Conservation (phyloP, 2,797 vertebrate genomes). For the Iguana delicatissima region DNA sequence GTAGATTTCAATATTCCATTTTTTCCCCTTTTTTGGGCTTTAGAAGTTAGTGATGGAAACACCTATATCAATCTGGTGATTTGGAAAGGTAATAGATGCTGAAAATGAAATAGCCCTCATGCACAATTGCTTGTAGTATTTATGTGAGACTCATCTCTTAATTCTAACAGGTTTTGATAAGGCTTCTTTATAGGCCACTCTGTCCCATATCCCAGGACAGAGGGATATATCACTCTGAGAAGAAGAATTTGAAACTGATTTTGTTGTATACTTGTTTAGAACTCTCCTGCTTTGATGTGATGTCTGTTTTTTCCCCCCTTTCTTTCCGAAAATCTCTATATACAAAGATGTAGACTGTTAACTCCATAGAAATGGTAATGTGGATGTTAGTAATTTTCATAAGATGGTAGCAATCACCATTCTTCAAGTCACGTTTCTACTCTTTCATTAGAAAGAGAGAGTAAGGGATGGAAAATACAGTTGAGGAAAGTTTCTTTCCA, state of each 20-base stretch:
- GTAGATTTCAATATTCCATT: not conserved
- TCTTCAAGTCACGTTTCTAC: slow-evolving; percentile 4
- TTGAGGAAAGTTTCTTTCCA: not conserved
- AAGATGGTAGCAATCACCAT: not conserved
- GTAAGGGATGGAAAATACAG: slow-evolving; percentile 9
- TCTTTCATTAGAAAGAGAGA: not conserved
- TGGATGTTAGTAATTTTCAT: not conserved
- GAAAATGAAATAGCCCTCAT: not conserved
- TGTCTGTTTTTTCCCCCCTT: too few species aligned
- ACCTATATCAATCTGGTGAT: not conserved
- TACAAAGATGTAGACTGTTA: not conserved
- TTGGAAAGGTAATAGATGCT: too few species aligned
- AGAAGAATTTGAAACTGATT: not conserved
- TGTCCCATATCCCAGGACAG: not conserved
- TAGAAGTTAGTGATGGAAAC: slow-evolving; percentile 5
- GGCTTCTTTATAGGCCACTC: not conserved
- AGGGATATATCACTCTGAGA: not conserved
- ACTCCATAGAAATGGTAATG: not conserved
- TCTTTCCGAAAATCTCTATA: not conserved
- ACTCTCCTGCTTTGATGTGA: not conserved
- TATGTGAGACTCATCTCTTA: not conserved
- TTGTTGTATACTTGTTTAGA: not conserved
- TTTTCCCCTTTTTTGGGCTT: not conserved
- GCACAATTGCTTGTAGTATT: not conserved
- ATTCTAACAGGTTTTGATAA: not conserved